Evolutionary conservation across 2,888 invertebrate genomes (phyloP).

Genomic region (Endotricha flammealis): DNA sequence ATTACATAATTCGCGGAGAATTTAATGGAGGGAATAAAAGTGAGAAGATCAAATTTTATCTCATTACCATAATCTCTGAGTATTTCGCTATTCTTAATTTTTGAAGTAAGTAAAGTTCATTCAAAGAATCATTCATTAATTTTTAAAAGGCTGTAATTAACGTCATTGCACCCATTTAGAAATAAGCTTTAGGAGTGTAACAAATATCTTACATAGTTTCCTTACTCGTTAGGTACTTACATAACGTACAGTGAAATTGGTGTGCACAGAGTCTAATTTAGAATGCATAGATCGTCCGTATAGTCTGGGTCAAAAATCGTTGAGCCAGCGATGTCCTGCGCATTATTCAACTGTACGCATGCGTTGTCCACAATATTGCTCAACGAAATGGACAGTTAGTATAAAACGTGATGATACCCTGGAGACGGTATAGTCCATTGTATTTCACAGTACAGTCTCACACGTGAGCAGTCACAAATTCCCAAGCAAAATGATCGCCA

Average conservation of each 20-base stretch:
- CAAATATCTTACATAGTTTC: constrained; percentile 25
- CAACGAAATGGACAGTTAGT: constrained; percentile 52
- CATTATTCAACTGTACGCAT: constrained; percentile 46
- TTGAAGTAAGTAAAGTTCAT: too few species aligned
- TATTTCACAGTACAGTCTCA: constrained; percentile 39
- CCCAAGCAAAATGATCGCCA: constrained; percentile 73
- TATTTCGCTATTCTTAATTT: too few species aligned
- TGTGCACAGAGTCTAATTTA: constrained; percentile 62
- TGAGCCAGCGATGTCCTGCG: constrained; percentile 60
- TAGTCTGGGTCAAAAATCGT: constrained; percentile 66
- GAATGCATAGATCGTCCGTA: constrained; percentile 57
- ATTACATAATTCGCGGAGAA: too few species aligned
- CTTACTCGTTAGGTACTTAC: constrained; percentile 50
- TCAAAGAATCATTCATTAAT: too few species aligned
- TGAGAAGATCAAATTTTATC: too few species aligned
- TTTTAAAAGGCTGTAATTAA: not conserved
- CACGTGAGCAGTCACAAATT: constrained; percentile 66
- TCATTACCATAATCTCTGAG: too few species aligned
- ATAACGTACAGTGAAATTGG: constrained; percentile 67
- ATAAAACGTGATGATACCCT: constrained; percentile 63
- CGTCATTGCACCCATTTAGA: constrained; percentile 6
- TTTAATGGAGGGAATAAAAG: too few species aligned
- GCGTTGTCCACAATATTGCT: constrained; percentile 48
- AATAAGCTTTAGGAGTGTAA: constrained; percentile 12
- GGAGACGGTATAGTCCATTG: constrained; percentile 62